A percentile compares a stretch with the other conserved stretches of the same genome.
Evolutionary conservation across 1,140 invertebrate genomes (phyloP).

Genomic region (Megalopta genalis): DNA sequence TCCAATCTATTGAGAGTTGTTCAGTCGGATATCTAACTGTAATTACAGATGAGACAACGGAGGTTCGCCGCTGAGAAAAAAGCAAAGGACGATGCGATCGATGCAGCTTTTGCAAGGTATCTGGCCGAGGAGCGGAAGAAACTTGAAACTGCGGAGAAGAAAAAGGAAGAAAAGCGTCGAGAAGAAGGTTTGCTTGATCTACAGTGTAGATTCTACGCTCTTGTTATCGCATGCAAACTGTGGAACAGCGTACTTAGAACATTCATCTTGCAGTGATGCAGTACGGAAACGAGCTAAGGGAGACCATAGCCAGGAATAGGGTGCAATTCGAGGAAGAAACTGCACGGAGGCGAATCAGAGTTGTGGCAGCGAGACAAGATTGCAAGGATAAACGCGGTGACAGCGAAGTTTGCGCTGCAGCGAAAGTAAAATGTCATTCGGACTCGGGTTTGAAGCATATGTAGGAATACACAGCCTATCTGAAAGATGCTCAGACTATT

Average conservation of each 20-base stretch:
- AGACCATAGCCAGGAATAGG: not conserved
- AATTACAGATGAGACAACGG: slow-evolving; percentile 3
- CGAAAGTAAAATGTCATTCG: not conserved
- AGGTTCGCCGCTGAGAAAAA: slow-evolving; percentile 1
- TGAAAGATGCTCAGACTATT: not conserved
- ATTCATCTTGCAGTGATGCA: not conserved
- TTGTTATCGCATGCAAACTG: no score
- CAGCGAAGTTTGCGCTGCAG: not conserved
- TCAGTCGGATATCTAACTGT: no score
- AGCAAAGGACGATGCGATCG: slow-evolving; percentile 18
- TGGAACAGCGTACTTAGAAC: not conserved
- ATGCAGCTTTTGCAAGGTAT: slow-evolving; percentile 13
- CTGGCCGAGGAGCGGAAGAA: slow-evolving; percentile 16
- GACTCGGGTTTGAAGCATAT: not conserved
- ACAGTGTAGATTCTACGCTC: no score
- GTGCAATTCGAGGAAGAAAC: not conserved
- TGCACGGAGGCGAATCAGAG: no score
- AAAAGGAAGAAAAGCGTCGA: not conserved
- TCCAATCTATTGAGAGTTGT: no score
- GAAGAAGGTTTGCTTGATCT: not conserved
- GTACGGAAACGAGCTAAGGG: slow-evolving; percentile 20
- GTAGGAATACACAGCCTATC: no score
- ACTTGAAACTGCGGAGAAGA: not conserved
- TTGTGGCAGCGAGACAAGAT: not conserved
- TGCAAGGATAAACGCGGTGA: not conserved